Evolutionary conservation across 2,113 vertebrate species (phyloP).

Genomic region (Pelecanus crispus): DNA sequence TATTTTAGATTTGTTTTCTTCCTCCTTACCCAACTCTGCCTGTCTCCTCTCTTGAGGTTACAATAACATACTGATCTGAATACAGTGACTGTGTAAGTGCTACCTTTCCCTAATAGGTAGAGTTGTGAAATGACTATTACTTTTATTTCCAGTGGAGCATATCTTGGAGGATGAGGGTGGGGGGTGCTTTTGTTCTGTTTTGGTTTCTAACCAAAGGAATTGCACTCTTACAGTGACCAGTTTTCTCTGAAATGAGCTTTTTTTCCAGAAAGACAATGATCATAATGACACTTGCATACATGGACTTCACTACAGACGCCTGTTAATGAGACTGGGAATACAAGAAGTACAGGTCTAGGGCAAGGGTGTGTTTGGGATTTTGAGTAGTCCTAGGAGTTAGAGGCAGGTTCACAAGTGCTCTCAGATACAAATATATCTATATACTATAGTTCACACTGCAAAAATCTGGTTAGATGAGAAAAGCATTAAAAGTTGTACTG

Average conservation of each 20-base stretch:
- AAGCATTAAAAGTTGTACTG: background rate
- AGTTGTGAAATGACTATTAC: background rate
- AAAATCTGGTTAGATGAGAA: background rate
- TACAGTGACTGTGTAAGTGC: background rate
- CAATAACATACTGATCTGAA: background rate
- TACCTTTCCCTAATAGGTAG: background rate
- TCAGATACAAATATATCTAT: background rate
- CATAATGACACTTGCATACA: background rate
- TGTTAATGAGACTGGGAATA: background rate
- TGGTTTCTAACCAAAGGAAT: slow-evolving; percentile 18
- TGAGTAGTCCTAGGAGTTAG: background rate
- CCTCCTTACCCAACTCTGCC: background rate
- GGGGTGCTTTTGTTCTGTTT: background rate
- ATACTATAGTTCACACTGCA: background rate
- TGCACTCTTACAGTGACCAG: background rate
- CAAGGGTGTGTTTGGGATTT: background rate
- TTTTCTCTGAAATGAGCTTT: slow-evolving; percentile 19
- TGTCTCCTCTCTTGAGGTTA: background rate
- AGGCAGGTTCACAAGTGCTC: background rate
- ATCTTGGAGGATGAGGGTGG: background rate
- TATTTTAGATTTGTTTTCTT: slow-evolving; percentile 4
- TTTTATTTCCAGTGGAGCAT: slow-evolving; percentile 33
- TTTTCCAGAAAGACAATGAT: background rate
- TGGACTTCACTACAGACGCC: background rate
- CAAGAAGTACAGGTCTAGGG: background rate